Evolutionary conservation across 2,113 vertebrate species (phyloP), one percentile per base, ranked within the genome.

Genomic region (Peromyscus californicus): DNA sequence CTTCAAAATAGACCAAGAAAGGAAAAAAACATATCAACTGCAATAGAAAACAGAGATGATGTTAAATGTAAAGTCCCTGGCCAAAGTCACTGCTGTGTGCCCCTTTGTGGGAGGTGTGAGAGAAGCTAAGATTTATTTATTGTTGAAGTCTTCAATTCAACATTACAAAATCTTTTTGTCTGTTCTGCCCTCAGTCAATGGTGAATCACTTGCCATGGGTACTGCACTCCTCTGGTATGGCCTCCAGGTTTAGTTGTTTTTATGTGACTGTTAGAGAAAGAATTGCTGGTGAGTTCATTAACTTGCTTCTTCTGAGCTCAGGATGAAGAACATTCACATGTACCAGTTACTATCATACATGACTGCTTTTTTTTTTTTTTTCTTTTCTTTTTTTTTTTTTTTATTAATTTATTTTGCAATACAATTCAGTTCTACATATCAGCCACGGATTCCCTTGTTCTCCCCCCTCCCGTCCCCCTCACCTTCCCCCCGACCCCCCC

Each of bases 261-360:
- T 90, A 51, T 6, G 22, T 72, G 76, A 89, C 94, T 91, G 42
- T 84, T 89, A 74, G 45, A 83, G 65, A 92, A 88, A 84, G 39
- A 90, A 94, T 57, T 80, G 91, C 78, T 94, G 26, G 69, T 48
- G 33, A 76, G 76, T 76, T 94, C 93, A 95, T 97, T 97, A 76
- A 69, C 96, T 96, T 79, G 59, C 90, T 95, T 90, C 51, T 76
- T 72, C 51, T 51, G 59, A 85, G 90, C 61, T 83, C 78, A 80
- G 91, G 89, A 83, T 88, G 75, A 92, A 57, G 24, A 65, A 39
- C 51, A 33, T 87, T 75, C 13, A 85, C 86, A 96, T 90, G 93
- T 91, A 92, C 92, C 88, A 22, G 65, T 63, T 93, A 51, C 65
- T 83, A 93, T 3, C 39, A 39, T 42, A 69, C 15, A 90, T 76